These are phyloP conservation scores for cattle (Bos taurus) DNA, from an alignment of 2,113 vertebrate genomes.

Conservation along the genomic window DNA sequence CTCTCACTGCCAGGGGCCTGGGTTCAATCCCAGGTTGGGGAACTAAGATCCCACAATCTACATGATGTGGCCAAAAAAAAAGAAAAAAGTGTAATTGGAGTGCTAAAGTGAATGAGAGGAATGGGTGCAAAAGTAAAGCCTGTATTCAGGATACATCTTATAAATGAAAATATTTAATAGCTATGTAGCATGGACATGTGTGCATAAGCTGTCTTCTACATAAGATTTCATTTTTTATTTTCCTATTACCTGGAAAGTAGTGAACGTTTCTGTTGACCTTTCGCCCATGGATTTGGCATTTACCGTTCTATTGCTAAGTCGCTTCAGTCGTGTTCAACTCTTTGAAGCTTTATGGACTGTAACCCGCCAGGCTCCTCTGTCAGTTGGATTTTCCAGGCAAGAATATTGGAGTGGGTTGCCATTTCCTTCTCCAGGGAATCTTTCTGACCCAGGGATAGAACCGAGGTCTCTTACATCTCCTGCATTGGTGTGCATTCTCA, in stretches of 20 bases:
- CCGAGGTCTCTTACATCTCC: background rate
- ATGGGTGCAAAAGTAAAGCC: background rate
- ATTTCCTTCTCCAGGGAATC: background rate
- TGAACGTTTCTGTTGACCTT: background rate
- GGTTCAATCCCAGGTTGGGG: background rate
- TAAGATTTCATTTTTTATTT: background rate
- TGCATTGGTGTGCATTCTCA: background rate
- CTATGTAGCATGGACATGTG: fast-evolving
- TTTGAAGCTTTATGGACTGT: background rate
- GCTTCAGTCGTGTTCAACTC: background rate
- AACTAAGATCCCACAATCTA: background rate
- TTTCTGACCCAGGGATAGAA: background rate
- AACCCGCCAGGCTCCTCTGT: fast-evolving
- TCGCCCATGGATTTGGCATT: background rate
- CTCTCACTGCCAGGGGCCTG: background rate
- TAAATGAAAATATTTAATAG: background rate
- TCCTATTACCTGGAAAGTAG: background rate
- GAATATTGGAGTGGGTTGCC: background rate
- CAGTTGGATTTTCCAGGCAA: background rate
- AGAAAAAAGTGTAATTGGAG: background rate
- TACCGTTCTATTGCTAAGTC: background rate
- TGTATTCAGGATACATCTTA: background rate
- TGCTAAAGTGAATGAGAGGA: background rate
- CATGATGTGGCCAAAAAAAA: background rate
- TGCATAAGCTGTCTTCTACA: background rate